Conservation (phyloP, 2,113 vertebrate genomes). For the Pelodiscus sinensis region DNA sequence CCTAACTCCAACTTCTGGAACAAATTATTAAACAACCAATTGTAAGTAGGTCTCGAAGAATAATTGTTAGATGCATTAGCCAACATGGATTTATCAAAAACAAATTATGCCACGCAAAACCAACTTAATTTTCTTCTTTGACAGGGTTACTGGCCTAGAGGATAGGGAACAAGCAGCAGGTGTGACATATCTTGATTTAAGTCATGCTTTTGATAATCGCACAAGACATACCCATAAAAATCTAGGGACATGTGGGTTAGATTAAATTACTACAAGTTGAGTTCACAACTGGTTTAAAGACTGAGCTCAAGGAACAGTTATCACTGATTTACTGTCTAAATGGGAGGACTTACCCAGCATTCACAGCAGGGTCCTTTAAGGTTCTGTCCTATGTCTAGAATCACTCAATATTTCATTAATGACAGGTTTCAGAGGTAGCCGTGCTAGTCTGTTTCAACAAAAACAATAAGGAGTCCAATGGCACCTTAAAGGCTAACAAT, state of each 20-base stretch:
- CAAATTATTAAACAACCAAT: no score
- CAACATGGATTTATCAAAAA: neutral
- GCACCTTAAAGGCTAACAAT: no score
- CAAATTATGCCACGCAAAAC: no score
- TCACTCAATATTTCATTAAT: neutral
- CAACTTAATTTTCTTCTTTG: neutral
- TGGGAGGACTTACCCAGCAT: neutral
- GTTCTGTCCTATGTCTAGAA: fast-evolving
- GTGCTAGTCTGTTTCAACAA: no score
- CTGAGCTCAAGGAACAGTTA: neutral
- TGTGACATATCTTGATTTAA: neutral
- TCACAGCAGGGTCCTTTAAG: neutral
- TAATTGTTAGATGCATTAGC: no score
- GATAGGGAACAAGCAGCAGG: neutral
- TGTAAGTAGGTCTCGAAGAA: no score
- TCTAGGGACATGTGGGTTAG: neutral
- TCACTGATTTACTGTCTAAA: neutral
- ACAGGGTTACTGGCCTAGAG: neutral
- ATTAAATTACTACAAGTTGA: neutral
- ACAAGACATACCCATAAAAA: neutral
- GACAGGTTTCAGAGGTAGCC: no score
- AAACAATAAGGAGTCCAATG: no score
- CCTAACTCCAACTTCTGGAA: neutral
- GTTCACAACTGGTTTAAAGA: neutral
- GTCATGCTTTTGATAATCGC: neutral